phyloP scores from a whole-genome alignment of 2,113 vertebrate species.

The Brachyhypopomus occidentalis region DNA sequence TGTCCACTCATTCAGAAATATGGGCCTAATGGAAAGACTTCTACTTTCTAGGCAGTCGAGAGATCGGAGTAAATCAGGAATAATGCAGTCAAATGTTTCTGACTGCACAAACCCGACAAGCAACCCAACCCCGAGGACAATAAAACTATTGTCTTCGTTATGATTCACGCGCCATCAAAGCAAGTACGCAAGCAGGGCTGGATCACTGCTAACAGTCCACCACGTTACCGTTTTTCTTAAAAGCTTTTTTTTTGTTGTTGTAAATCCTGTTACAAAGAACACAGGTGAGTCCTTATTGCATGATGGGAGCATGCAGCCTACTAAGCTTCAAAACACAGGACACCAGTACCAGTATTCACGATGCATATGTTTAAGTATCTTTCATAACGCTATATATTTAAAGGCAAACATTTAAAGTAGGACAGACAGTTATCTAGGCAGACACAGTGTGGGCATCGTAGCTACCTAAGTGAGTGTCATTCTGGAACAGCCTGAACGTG shows the following conservation, averaged over 20 bases:
- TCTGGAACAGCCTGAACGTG: background rate
- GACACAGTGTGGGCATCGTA: constrained; percentile 1
- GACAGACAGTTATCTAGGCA: background rate
- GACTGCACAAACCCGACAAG: constrained; percentile 25
- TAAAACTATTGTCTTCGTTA: background rate
- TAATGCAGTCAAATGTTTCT: constrained; percentile 23
- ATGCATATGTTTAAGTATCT: background rate
- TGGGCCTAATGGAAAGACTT: constrained; percentile 24
- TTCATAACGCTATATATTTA: constrained; percentile 5
- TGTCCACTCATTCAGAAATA: constrained; percentile 32
- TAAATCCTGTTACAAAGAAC: background rate
- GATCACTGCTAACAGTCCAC: background rate
- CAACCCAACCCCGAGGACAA: constrained; percentile 11
- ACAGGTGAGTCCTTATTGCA: constrained; percentile 21
- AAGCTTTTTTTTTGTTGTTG: background rate
- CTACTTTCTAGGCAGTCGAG: constrained; percentile 13
- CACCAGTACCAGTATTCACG: background rate
- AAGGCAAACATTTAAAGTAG: constrained; percentile 4
- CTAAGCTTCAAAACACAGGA: background rate
- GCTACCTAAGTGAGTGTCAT: constrained; percentile 8
- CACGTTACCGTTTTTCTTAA: background rate
- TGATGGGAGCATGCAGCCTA: constrained; percentile 3
- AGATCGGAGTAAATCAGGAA: constrained; percentile 2
- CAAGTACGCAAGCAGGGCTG: background rate
- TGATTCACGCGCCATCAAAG: background rate